Percentiles rank a stretch among this genome's conserved stretches.
phyloP scores from a whole-genome alignment of 2,797 vertebrate species.

The Xiphorhynchus erythropygius region DNA sequence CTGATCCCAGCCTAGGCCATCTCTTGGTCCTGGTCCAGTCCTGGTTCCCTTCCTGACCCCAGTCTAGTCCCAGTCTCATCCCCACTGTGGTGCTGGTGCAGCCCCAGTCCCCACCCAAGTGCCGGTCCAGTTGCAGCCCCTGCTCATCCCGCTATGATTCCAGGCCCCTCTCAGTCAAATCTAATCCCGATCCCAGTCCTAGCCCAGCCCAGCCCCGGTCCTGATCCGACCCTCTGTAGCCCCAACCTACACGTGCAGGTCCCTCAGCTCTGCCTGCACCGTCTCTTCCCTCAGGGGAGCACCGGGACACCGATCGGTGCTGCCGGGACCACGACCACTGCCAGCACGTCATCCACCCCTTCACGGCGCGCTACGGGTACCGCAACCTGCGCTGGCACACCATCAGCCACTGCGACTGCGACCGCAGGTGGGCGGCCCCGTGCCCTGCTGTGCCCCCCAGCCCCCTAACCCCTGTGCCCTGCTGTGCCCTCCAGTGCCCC shows the following conservation, averaged over 20 bases:
- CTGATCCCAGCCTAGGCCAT: not conserved
- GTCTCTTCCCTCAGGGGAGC: slow-evolving; percentile 76
- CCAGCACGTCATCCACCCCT: slow-evolving; percentile 88
- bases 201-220: not conserved
- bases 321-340: slow-evolving; percentile 92
- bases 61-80: not conserved
- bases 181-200: not conserved
- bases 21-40: too few relatives aligned
- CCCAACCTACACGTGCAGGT: fast-evolving
- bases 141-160: not conserved
- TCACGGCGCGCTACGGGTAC: slow-evolving; percentile 84
- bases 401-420: slow-evolving; percentile 91
- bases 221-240: not conserved
- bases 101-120: too few relatives aligned
- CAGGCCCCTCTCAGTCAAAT: fast-evolving
- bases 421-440: slow-evolving; percentile 73
- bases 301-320: slow-evolving; percentile 85
- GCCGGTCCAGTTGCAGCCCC: fast-evolving
- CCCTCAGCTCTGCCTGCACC: not conserved
- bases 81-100: not conserved
- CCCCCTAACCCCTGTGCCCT: too few relatives aligned
- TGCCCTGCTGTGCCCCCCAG: not conserved
- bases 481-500: too few relatives aligned
- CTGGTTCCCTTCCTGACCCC: not conserved
- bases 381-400: slow-evolving; percentile 90